Base-by-base conservation (phyloP, 2,797 vertebrate species). In the Microhierax caerulescens region DNA sequence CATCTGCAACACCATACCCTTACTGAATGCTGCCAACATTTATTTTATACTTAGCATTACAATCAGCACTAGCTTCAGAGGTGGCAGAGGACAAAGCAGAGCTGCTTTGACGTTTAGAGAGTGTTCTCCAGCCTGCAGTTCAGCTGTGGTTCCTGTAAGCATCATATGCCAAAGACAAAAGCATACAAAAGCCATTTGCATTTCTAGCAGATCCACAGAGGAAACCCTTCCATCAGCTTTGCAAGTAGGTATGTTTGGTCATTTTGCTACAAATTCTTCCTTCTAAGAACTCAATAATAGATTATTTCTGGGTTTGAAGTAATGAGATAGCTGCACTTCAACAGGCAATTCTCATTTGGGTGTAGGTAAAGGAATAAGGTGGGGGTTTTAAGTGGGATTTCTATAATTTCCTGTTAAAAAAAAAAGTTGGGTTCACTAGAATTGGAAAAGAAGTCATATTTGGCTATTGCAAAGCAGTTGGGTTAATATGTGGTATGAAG, bases 391-490 rank as follows among this genome's bases (percentile, higher is more conserved):
- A 72, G 18, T 36, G 15, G 7, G 20, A 28, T 86, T 78, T 65
- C 47, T 85, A 15, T 54, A 5, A 64, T 56, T 82, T 85, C 28
- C 16, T 36, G 10, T 36, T 53, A 63, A 7, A 93, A 89, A 7
- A 93, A 89, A 93, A 69, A 36, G 25, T 39, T 39, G 4, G 1
- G 14, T 73, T 89, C 73, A 59, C 5, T 2, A 39, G 25, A 65
- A 69, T 0, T 27, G 4, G 3, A 10, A 4, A 14, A 20, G 47
- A 9, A 22, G 8, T 41, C 0, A 30, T 39, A 41, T 85, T 69
- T 83, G 36, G 10, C 22, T 74, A 23, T 32, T 83, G 28, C 60
- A 85, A 90, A 95, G 19, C 27, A 30, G 7, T 41, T 24, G 3
- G 3, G 2, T 69, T 93, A 83, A 50, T 67, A 87, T 2, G 2